Evolutionary conservation across 2,113 vertebrate genomes (phyloP).

Genomic region (Engystomops pustulosus): DNA sequence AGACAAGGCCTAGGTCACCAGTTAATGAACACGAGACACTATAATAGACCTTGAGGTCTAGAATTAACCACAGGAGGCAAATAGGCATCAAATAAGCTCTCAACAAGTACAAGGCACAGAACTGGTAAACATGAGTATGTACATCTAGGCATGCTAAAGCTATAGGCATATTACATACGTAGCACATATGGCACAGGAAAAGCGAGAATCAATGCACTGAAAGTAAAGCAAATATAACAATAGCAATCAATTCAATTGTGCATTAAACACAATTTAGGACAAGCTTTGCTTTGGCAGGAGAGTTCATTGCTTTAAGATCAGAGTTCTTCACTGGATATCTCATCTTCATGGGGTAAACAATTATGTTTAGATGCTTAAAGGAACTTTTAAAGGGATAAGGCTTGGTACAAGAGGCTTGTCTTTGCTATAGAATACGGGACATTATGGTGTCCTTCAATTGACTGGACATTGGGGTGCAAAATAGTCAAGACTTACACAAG

Average conservation of each 20-base stretch:
- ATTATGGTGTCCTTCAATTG: too few species aligned
- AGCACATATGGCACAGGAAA: neutral
- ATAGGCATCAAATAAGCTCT: constrained; percentile 12
- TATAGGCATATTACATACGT: too few species aligned
- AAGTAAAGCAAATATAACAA: neutral
- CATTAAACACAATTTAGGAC: neutral
- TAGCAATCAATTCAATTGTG: too few species aligned
- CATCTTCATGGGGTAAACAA: neutral
- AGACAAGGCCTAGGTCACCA: too few species aligned
- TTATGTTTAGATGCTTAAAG: constrained; percentile 2
- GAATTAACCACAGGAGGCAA: constrained; percentile 46
- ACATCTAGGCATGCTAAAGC: neutral
- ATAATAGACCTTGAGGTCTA: constrained; percentile 1
- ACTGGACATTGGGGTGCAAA: too few species aligned
- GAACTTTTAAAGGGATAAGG: neutral
- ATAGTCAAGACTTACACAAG: too few species aligned
- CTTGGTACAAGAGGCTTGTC: neutral
- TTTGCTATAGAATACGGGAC: too few species aligned
- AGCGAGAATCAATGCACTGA: neutral
- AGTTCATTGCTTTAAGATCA: neutral
- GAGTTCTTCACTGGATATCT: constrained; percentile 29
- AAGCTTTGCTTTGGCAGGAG: neutral
- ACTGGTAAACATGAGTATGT: neutral
- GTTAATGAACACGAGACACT: neutral
- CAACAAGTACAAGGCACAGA: constrained; percentile 12